Percentiles rank a stretch among this genome's conserved stretches.
Evolutionary conservation across 2,797 vertebrate species (phyloP).

Genomic region (Knipowitschia caucasica): DNA sequence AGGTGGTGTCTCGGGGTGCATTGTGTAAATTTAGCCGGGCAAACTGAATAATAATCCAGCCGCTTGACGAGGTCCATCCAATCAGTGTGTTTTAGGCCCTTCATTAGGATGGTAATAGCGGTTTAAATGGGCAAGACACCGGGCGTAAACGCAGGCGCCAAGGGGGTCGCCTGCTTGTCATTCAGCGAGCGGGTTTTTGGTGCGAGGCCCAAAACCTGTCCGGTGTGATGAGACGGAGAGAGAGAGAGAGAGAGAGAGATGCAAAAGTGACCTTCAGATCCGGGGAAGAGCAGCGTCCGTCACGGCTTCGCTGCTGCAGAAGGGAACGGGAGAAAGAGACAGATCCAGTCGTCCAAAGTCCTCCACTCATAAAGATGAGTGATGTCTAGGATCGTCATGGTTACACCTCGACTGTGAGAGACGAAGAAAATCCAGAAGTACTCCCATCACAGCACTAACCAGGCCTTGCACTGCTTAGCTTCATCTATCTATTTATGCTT

Average conservation of each 20-base stretch:
- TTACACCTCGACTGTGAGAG: too few species aligned
- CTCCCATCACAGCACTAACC: too few species aligned
- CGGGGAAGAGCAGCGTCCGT: slow-evolving; percentile 3
- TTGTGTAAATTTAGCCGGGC: slow-evolving; percentile 67
- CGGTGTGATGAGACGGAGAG: background rate
- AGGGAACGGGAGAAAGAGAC: too few species aligned
- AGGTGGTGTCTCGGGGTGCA: slow-evolving; percentile 69
- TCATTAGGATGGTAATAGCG: slow-evolving; percentile 69
- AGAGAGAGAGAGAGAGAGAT: background rate
- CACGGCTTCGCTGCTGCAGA: background rate
- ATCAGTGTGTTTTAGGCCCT: slow-evolving; percentile 70
- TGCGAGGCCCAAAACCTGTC: slow-evolving; percentile 17
- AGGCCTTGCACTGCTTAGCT: too few species aligned
- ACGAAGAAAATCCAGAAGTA: too few species aligned
- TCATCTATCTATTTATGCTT: too few species aligned
- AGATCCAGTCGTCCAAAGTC: too few species aligned
- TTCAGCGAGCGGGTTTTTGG: slow-evolving; percentile 34
- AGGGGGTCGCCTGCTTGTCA: slow-evolving; percentile 57
- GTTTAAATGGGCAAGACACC: slow-evolving; percentile 67
- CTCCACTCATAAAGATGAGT: too few species aligned
- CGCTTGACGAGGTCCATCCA: slow-evolving; percentile 59
- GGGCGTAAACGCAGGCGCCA: slow-evolving; percentile 48
- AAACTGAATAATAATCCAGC: slow-evolving; percentile 69
- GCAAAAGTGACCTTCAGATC: slow-evolving; percentile 12
- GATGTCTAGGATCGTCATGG: too few species aligned